Percentiles rank a stretch among this genome's conserved stretches.
phyloP scores from a whole-genome alignment of 2,113 vertebrate genomes.

The Lepus europaeus region DNA sequence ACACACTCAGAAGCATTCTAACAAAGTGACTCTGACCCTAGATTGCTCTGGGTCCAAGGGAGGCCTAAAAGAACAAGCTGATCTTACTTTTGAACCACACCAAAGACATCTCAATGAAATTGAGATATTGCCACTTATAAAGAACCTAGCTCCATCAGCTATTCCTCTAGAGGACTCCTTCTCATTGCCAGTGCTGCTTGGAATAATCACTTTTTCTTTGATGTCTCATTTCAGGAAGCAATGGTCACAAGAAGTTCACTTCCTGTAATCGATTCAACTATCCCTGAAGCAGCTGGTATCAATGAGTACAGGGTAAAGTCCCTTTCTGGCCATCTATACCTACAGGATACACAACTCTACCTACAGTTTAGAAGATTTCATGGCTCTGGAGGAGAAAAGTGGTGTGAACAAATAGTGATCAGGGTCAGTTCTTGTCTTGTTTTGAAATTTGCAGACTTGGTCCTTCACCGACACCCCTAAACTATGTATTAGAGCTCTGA shows the following conservation, averaged over 20 bases:
- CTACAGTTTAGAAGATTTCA: background rate
- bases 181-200: conserved; percentile 11
- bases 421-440: conserved; percentile 7
- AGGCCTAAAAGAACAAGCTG: conserved; percentile 29
- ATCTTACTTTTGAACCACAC: conserved; percentile 58
- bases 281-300: background rate
- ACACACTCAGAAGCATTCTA: conserved; percentile 37
- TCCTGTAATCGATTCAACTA: background rate
- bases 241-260: conserved; percentile 9
- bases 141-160: conserved; percentile 35
- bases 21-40: conserved; percentile 26
- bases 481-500: background rate
- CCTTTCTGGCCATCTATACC: background rate
- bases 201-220: conserved; percentile 55
- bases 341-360: background rate
- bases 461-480: conserved; percentile 21
- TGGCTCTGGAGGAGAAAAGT: conserved; percentile 31
- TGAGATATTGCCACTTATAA: conserved; percentile 41
- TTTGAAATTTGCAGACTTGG: conserved; percentile 31
- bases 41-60: conserved; percentile 9
- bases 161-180: background rate
- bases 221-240: conserved; percentile 38
- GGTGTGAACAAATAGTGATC: background rate
- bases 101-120: conserved; percentile 24
- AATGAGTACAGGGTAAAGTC: background rate